These are phyloP conservation scores for Drosophila macrothrix DNA, from an alignment of 2,888 invertebrate species.

Conservation along the genomic window DNA sequence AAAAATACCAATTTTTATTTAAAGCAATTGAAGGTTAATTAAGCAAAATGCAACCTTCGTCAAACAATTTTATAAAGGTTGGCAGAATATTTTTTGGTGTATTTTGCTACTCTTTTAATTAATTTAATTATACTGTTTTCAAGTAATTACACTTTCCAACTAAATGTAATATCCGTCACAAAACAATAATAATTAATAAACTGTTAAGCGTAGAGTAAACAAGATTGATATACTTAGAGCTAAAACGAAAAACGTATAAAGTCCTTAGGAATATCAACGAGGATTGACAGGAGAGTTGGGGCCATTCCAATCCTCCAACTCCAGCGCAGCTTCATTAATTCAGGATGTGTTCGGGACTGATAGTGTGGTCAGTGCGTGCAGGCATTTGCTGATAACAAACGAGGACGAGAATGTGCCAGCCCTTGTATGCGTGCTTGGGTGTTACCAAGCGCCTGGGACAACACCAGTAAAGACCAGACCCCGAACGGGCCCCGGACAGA, in stretches of 20 bases:
- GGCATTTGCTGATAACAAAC: slow-evolving; percentile 10
- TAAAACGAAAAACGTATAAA: background rate
- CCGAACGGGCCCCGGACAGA: background rate
- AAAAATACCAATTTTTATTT: background rate
- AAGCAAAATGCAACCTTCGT: background rate
- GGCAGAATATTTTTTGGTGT: background rate
- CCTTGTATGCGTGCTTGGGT: slow-evolving; percentile 7
- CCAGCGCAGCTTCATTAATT: slow-evolving; percentile 34
- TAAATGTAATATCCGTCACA: background rate
- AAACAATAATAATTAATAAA: background rate
- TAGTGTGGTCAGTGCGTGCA: slow-evolving; percentile 38
- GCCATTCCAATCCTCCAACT: background rate
- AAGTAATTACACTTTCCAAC: background rate
- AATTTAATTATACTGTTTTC: background rate
- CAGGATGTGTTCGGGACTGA: slow-evolving; percentile 18
- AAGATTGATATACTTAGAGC: background rate
- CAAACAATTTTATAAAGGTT: background rate
- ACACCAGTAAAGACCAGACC: background rate
- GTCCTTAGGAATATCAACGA: slow-evolving; percentile 3
- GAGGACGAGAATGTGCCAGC: background rate
- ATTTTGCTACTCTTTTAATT: background rate
- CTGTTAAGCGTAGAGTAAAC: background rate
- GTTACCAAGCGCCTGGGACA: slow-evolving; percentile 14
- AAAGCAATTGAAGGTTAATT: background rate
- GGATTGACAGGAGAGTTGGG: background rate